A percentile compares a stretch with the other conserved stretches of the same genome.
phyloP scores from a whole-genome alignment of 2,888 invertebrate species.

The Arctia plantaginis region DNA sequence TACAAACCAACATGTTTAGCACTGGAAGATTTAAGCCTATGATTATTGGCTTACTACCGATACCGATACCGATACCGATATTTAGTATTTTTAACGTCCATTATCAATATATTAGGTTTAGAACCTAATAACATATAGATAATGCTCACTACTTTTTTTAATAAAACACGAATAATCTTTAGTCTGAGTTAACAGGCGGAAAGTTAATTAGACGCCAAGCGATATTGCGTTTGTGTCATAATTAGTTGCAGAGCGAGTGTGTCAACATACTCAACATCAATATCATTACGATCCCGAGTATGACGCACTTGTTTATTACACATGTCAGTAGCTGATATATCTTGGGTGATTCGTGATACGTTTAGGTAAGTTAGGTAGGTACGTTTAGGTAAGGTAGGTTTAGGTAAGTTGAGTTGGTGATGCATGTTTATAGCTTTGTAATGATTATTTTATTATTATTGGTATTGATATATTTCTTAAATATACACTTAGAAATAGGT shows the following conservation, averaged over 20 bases:
- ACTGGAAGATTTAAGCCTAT: not conserved
- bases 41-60: constrained; percentile 3
- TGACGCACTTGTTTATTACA: constrained; percentile 55
- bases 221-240: constrained; percentile 62
- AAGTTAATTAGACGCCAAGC: constrained; percentile 72
- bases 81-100: not conserved
- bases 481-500: not conserved
- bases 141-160: constrained; percentile 50
- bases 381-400: no score
- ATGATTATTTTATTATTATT: not conserved
- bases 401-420: not conserved
- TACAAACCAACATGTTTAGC: not conserved
- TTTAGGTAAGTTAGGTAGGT: not conserved
- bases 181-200: constrained; percentile 62
- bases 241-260: constrained; percentile 64
- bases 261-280: constrained; percentile 67
- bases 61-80: no score
- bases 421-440: not conserved
- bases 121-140: constrained; percentile 36
- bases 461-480: not conserved
- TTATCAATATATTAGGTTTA: constrained; percentile 8
- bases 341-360: not conserved
- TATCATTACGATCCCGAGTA: constrained; percentile 55
- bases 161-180: constrained; percentile 64
- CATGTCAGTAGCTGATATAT: constrained; percentile 18